These are phyloP conservation scores for Leptobrachium leishanense DNA, from an alignment of 2,113 vertebrate genomes.

Conservation along the genomic window DNA sequence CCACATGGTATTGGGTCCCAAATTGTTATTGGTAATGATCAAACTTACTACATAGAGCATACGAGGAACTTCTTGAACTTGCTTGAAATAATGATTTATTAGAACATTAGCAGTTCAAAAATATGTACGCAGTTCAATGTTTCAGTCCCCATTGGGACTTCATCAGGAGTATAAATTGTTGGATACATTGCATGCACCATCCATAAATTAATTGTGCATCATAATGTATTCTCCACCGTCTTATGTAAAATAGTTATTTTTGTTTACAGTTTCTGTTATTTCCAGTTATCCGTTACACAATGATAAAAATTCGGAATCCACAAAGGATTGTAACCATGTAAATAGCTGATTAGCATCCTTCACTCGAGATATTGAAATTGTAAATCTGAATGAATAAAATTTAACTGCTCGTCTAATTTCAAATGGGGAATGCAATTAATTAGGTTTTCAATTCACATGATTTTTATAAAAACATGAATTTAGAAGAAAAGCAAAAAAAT, in stretches of 20 bases:
- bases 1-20: too few relatives aligned
- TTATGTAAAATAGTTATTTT: background rate
- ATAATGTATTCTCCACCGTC: too few relatives aligned
- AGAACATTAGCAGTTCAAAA: too few relatives aligned
- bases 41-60: too few relatives aligned
- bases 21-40: too few relatives aligned
- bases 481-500: slow-evolving; percentile 11
- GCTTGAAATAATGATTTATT: too few relatives aligned
- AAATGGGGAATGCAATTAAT: slow-evolving; percentile 26
- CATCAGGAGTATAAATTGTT: too few relatives aligned
- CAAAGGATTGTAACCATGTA: slow-evolving; percentile 25
- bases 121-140: too few relatives aligned
- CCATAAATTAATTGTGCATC: too few relatives aligned
- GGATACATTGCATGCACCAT: too few relatives aligned
- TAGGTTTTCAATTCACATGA: slow-evolving; percentile 30
- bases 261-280: background rate
- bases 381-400: slow-evolving; percentile 2
- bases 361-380: slow-evolving; percentile 2
- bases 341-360: slow-evolving; percentile 29
- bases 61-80: too few relatives aligned
- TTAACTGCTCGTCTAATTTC: slow-evolving; percentile 43
- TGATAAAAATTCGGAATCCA: background rate
- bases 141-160: too few relatives aligned
- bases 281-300: background rate
- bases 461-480: slow-evolving; percentile 9